Evolutionary conservation across 2,888 invertebrate genomes (phyloP), one percentile per base, ranked within the genome.

Genomic region (Tholera decimalis): DNA sequence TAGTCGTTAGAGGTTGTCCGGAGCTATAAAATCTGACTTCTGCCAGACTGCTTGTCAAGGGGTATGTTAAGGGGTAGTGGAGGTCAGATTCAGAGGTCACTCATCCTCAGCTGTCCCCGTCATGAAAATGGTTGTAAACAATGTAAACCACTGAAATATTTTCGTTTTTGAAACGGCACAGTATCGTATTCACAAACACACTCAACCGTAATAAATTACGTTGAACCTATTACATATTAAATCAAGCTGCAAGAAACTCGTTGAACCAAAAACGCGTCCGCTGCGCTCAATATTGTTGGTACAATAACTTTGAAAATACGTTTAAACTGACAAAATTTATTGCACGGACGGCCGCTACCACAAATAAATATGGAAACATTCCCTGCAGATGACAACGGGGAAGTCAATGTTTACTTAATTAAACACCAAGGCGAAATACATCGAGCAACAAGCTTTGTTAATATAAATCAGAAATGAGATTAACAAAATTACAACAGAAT

Each of bases 401-500:
- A 53, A 53, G 44, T 56, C 59, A 59, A 77, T 74, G 65, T 72
- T 71, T 76, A 73, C 71, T 76, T 77, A 73, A 73, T 76, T 73
- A 73, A 73, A 74, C 73, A 77, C 39, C 56, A 60, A 72, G 53
- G 53, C 41, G 57, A 60, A 72, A 77, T 77, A 74, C 56, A 60
- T 60, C 43, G 53, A 53, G 43, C 47, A 59, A 64, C 39, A 57
- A 63, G 49, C 68, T 63, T 54, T 60, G 63, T 68, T 60, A 60
- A 68, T 78, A 78, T 78, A 73, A 77, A 81, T 79, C 80, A 78
- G 74, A 80, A 84, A 69, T 64, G 81, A 82, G 82, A 82, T 74
- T 80, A 83, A 82, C 77, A 58, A 71, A 81, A 80, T 83, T 80
- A 83, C 78, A 77, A 75, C 77, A 68, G 61, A 80, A 77, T 76